Base-by-base conservation (phyloP, 2,797 vertebrate genomes). In the Falco concolor region DNA sequence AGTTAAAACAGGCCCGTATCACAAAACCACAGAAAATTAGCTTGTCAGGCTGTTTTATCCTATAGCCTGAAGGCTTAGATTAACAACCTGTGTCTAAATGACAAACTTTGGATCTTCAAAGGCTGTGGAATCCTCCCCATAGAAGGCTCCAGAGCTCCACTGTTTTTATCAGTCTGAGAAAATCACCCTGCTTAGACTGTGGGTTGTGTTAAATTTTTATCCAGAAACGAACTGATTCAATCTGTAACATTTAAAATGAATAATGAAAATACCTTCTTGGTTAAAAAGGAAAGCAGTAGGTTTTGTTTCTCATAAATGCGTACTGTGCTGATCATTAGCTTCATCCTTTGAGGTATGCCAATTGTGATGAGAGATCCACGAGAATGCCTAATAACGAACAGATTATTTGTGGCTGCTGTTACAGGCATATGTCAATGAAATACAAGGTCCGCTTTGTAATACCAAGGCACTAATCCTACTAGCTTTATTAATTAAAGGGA, bases 91-190 rank as follows among this genome's bases (percentile, higher is more conserved):
- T 67, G 56, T 83, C n/a, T 15, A n/a, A 86, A 63, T 0, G 8
- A 83, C 76, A 93, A 94, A 80, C 76, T 80, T 77, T 8, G 45
- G 67, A 65, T 78, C 81, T 89, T 92, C 90, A 82, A 94, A 94
- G 74, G 59, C 80, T 88, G 59, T 68, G 61, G 80, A 94, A 92
- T 82, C 54, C 34, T 89, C 73, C 57, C 57, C 13, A n/a, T 18
- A 91, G 80, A 74, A 85, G 56, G 65, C 69, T 94, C 64, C 64
- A 85, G 68, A 77, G 49, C 56, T 90, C 59, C 84, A 82, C 54
- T 84, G 44, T 36, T 94, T 86, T 81, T 69, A 69, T 82, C 69
- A 73, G 53, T 44, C 57, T 84, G 77, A 93, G 85, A 87, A 92
- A 90, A 89, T 79, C 90, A 92, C 50, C 38, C 47, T 78, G 65